Base-by-base conservation (phyloP, 2,113 vertebrate species). In the Pithys albifrons region DNA sequence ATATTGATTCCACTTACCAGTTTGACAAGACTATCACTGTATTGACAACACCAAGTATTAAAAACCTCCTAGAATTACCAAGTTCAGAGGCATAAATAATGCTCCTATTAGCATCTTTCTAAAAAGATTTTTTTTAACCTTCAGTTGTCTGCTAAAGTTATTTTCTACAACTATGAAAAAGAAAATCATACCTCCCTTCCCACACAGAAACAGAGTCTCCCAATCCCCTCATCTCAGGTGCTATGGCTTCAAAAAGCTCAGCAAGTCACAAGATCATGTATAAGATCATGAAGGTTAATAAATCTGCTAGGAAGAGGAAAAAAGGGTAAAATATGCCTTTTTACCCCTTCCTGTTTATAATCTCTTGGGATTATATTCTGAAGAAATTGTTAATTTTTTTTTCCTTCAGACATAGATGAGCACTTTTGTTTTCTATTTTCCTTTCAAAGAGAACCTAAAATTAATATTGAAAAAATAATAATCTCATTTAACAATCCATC, bases 401-500 rank as follows among this genome's bases (percentile, higher is more conserved):
- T 82, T 29, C 13, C 28, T 71, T 85, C 14, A 90, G 24, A 24
- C 35, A 64, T 3, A 51, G 79, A 86, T 23, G 14, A 69, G 4
- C 6, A 61, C 4, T 65, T 83, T 1, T 23, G 25, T 55, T 85
- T 76, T 57, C 12, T 17, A 69, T 69, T 62, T 86, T 43, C 14
- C 19, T 67, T 88, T 67, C 39, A 57, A 57, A 70, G 4, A n/a
- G 8, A 91, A 62, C 19, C 89, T 16, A 85, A 91, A 93, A 87
- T 27, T 48, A 57, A 64, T 85, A 77, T 80, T 43, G 45, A 64
- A 75, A 75, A 65, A 74, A 51, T 25, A 46, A 58, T 41, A 33
- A 74, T 65, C 45, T 80, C 16, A 89, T 91, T 96, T 88, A 93
- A 74, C 18, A 80, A 96, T 55, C 66, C 78, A 88, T 72, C 62